Evolutionary conservation across 2,797 vertebrate genomes (phyloP), one percentile per base, ranked within the genome.

Genomic region (Argya squamiceps): DNA sequence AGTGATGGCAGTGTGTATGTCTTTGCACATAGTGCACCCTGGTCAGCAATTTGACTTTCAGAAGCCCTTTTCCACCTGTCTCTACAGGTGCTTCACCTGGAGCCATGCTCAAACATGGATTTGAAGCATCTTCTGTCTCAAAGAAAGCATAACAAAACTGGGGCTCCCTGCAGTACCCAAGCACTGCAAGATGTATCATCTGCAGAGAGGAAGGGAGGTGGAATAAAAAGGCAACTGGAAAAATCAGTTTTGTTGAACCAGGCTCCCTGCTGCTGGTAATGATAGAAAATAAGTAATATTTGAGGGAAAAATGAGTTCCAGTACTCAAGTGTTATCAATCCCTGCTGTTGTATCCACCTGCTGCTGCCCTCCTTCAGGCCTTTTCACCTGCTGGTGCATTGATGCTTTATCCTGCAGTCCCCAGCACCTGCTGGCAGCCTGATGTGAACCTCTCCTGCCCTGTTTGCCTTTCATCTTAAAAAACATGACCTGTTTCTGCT

Each of bases 241-340:
- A 94, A 88, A 81, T 43, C 34, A 24, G 41, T 76, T 93, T 75
- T 81, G 64, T 79, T 88, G 83, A 87, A 85, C 55, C 20, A 86
- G 67, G 47, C 56, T 77, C 24, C 82, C 49, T 88, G 69, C 71
- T 93, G 89, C 44, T 74, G n/a, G 34, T 73, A 92, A 75, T 0
- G 3, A 88, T 91, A 78, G 14, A 36, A 93, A 89, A 76, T 64
- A 56, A 15, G 26, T 81, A 84, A 83, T 34, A 76, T 81, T 60
- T 69, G 52, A 89, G 43, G 39, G 55, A 32, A 95, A 94, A 94
- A n/a, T n/a, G 30, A 89, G 27, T 79, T 95, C 32, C 49, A 74
- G 43, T 50, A 26, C 39, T 92, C 41, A 71, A 60, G 34, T 19
- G 20, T 79, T 84, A 82, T 62, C 47, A 52, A 2, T 9, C 12